Base-by-base conservation (phyloP, 2,797 vertebrate genomes). In the Numenius phaeopus region DNA sequence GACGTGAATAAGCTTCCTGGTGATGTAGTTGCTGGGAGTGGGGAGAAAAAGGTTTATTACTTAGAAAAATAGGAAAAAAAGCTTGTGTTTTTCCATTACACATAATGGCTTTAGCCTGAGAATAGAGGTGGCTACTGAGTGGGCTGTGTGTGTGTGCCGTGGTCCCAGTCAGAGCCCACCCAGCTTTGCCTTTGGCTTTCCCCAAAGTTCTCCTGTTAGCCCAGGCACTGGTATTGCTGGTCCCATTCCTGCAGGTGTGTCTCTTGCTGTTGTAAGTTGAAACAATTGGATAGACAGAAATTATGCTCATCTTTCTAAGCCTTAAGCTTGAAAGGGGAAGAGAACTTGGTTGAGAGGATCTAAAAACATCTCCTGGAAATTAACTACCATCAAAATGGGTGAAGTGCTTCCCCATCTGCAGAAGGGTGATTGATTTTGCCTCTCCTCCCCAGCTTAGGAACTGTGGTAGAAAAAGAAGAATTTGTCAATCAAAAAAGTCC, bases 61-160 rank as follows among this genome's bases (percentile, higher is more conserved):
- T 22, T 50, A 30, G 39, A 70, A 79, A 87, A 70, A 9, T 29
- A 47, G 37, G 14, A 2, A 37, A 32, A 37, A 76, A 47, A 20
- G 0, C 1, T 16, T 27, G 4, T 50, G 2, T 67, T 89, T 91
- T 87, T 57, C 13, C 2, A 6, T 3, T 30, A 7, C 14, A 27
- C 1, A 0, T 37, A 27, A 5, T 2, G 8, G 17, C 21, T 79
- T 89, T 72, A 19, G 27, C 16, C 7, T 54, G 39, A 82, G 37
- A 47, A 9, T 8, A 30, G 50, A 62, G n/a, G 13, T 64, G 50
- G 5, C 18, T 26, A 10, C 20, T 59, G 39, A 37, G 30, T 18
- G 6, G 2, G 5, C 42, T 27, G 2, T 40, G 54, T 15, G 11
- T n/a, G 7, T 3, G 27, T 3, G 3, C 29, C 75, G 34, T 61